These are phyloP conservation scores for Liopterus haemorrhoidalis DNA, from an alignment of 2,888 invertebrate genomes.

Conservation along the genomic window DNA sequence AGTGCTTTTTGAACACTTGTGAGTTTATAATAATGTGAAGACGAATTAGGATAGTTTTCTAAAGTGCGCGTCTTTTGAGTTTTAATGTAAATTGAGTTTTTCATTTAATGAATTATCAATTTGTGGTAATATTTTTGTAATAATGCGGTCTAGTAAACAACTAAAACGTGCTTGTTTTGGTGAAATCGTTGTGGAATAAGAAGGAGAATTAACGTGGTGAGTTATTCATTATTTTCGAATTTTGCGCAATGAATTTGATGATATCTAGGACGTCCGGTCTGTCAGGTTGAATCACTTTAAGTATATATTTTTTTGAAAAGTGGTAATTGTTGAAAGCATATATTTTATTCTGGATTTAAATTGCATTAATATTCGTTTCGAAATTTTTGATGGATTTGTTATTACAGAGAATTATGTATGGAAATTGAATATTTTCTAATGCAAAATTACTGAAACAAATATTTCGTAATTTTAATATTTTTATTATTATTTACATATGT, in stretches of 20 bases:
- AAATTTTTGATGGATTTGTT: neutral
- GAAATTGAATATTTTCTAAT: neutral
- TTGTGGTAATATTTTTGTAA: no score
- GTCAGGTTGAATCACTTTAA: conserved; percentile 8
- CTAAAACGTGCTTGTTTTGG: conserved; percentile 2
- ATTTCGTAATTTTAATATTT: no score
- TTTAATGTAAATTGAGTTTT: no score
- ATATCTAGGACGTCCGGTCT: conserved; percentile 11
- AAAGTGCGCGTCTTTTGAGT: no score
- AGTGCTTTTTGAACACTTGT: no score
- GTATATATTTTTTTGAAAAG: conserved; percentile 10
- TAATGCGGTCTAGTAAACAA: conserved; percentile 16
- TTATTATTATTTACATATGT: no score
- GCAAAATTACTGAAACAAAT: no score
- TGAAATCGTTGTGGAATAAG: conserved; percentile 13
- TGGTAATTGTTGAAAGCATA: neutral
- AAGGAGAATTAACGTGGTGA: conserved; percentile 15
- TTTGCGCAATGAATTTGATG: conserved; percentile 15
- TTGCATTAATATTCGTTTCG: neutral
- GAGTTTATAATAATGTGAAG: no score
- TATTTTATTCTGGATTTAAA: conserved; percentile 5
- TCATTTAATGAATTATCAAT: no score
- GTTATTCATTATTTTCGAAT: conserved; percentile 13
- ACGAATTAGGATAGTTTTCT: no score
- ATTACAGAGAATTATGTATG: neutral